Base-by-base conservation (phyloP, 2,888 invertebrate genomes). In the Adineta ricciae region DNA sequence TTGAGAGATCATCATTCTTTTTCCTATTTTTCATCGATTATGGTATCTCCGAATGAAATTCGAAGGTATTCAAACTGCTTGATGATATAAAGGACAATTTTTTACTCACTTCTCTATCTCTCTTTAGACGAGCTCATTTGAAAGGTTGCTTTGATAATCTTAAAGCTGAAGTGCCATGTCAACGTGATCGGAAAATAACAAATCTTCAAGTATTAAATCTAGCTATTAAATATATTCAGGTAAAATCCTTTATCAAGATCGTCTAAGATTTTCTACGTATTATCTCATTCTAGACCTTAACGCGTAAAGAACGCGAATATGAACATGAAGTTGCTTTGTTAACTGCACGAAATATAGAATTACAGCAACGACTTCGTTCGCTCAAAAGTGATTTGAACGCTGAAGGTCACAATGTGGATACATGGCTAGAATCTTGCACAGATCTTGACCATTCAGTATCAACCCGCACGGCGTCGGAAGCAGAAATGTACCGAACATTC, bases 271-370 rank as follows among this genome's bases (percentile, higher is more conserved):
- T 2, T 38, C 2, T 38, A 46, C 5, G 46, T 46, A 8, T 46
- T 5, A 46, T 46, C 5, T 78, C 19, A n/a, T 78, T 41, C 11
- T n/a, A 78, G 78, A 3, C 24, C 7, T 78, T 78, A 41, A 41
- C 78, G n/a, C 78, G 78, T 24, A 78, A 78, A 78, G 78, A 78
- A 78, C 78, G 78, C n/a, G 78, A 38, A 78, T 78, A 78, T 78
- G 78, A 78, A 41, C 78, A 78, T 41, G 78, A 78, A 78, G 41
- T 78, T 41, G 41, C 38, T n/a, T 8, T 78, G 11, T 78, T 78
- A 41, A 41, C 78, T 11, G 24, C 41, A 14, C 24, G 21, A 24
- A 38, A 78, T 41, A 41, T 41, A 1, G 78, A 78, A 41, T 78
- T 78, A 78, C 78, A 78, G 41, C 78, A n/a, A n/a, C 78, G 78